Evolutionary conservation across 1,140 invertebrate species (phyloP), one percentile per base, ranked within the genome.

Genomic region (Drosophila santomea): DNA sequence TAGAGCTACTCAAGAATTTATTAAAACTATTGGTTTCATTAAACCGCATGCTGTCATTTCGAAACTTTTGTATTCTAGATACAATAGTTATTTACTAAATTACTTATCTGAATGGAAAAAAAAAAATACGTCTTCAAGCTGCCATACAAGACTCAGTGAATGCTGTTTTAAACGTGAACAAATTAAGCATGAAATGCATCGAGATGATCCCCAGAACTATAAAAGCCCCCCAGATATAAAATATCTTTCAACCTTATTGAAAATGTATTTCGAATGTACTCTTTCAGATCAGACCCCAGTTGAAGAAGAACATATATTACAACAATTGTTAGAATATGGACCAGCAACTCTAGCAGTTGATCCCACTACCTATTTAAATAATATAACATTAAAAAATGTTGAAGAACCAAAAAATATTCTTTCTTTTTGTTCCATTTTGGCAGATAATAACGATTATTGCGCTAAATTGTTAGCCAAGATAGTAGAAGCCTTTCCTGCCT

Each of bases 31-130:
- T 59, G 77, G 74, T 4, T 54, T 73, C 44, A 36, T 80, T n/a
- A 89, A 78, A 35, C 74, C 84, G 0, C 89, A 64, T 47, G 25
- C 67, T 36, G 72, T 89, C 8, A 83, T 89, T 54, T 74, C 77
- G 2, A 89, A 89, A 48, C 48, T 89, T 28, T 38, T 89, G 23
- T 50, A 12, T 58, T 72, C 78, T 2, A 44, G 77, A 14, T 41
- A 84, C 11, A 89, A 78, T 35, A 47, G 57, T 41, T 20, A 66
- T 45, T 54, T 89, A 35, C 57, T 60, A 35, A 44, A 75, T 10
- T 89, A 89, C n/a, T 44, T 89, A 44, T 54, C 51, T 20, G 54
- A 55, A 36, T 58, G 71, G 20, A 47, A 74, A 15, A 48, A 74
- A 41, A 72, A 14, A n/a, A 32, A 68, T 10, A 11, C 47, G 10